Base-by-base conservation (phyloP, 2,888 invertebrate genomes). In the Cyclophora punctaria region DNA sequence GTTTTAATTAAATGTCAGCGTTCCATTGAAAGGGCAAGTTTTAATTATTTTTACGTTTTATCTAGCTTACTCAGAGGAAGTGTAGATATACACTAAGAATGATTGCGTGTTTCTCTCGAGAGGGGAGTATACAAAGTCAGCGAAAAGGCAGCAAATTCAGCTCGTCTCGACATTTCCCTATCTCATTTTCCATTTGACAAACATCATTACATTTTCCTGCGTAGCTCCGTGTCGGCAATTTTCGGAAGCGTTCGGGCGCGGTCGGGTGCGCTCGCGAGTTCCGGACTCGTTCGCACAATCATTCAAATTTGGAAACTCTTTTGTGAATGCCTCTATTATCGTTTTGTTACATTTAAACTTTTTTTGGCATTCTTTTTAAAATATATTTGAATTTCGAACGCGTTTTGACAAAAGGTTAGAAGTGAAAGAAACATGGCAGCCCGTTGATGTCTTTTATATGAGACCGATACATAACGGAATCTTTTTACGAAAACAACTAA, bases 121-220 rank as follows among this genome's bases (percentile, higher is more conserved):
- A 37, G 37, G 37, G 37, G 37, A 4, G 37, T 57, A 55, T 62
- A 65, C 4, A 37, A 37, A 68, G 72, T 82, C 80, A 80, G 81
- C 79, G 62, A 74, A 79, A 82, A 81, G 80, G 80, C 80, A 79
- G 75, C 78, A 72, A 79, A 74, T 75, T 79, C 80, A 73, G 76
- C 79, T 70, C 69, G 76, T 69, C 71, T 72, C 77, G 65, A 81
- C 83, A 81, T 84, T 85, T 87, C 87, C 87, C 88, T 88, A 87
- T 87, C 87, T 86, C 85, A 87, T 88, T 88, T 88, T 87, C 87
- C 87, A 87, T 88, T 87, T 87, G 87, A 86, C 88, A 87, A 85
- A 85, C 88, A 86, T 86, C 87, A 87, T 85, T 87, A 86, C 84
- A 80, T 81, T 80, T 83, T 84, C 84, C 85, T 79, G 80, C 68